Evolutionary conservation across 30 jellyfish, hydroid and myxozoan genomes (phyloP), one percentile per base, ranked within the genome.

Genomic region (Sanderia malayensis): DNA sequence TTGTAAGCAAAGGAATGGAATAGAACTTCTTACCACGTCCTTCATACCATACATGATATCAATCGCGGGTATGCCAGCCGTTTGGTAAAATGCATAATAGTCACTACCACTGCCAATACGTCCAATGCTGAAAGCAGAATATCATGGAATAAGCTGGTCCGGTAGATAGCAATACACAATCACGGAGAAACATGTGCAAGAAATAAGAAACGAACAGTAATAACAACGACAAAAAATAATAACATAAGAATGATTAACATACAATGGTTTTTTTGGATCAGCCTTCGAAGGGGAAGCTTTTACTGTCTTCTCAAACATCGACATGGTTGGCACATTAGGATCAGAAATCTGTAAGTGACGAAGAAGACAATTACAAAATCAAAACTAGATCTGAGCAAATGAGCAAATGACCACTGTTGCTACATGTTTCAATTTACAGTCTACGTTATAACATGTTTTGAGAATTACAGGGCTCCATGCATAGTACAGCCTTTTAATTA

Each of bases 61-160:
- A 62, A 86, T 8, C 2, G 84, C 76, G 0, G 96, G 96, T 13
- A 88, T 79, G 9, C 88, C 95, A 25, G 75, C 83, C 37, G 73
- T 66, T 29, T 83, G 87, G 60, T 88, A 88, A 46, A 88, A 88
- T 17, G 73, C 73, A 1, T 73, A 52, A 31, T 67, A 75, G 63
- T 88, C 97, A 52, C 97, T 88, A 20, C 95, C 97, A 47, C 94
- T 13, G 0, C 82, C 84, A 29, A 88, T 85, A 17, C 46, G 33
- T 13, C 52, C 6, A 37, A 37, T 37, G 52, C 52, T 37, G 13
- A 37, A 13, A 13, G 9, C 7, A 55, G 31, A 18, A 55, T 55
- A 4, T 55, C 27, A 55, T 3, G 18, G 18, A 4, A 7, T 6
- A 4, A 4, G 7, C 7, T 7, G 18, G 4, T 55, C 19, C 7